Evolutionary conservation across 2,888 invertebrate genomes (phyloP), one percentile per base, ranked within the genome.

Genomic region (Ypsolopha scabrella): DNA sequence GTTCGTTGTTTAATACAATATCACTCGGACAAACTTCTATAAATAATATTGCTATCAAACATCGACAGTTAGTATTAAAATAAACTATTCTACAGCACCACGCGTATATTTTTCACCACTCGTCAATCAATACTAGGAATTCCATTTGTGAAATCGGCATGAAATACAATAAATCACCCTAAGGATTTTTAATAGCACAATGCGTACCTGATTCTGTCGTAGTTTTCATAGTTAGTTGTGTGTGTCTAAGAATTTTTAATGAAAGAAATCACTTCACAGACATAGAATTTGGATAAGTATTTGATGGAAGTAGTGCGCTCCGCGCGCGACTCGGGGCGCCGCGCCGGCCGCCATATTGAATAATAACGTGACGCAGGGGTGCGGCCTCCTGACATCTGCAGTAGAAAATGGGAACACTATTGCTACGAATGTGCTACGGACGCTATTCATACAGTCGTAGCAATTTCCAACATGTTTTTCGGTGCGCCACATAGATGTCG

Each of bases 321-420:
- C 9, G 3, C 38, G 38, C 8, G 38, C n/a, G 38, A 8, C 38
- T 8, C n/a, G 11, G 41, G 47, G 47, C 36, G 36, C 11, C 47
- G 47, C 47, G 43, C 43, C 56, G 57, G 56, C 53, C 67, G 69
- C 69, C 70, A 66, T 62, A 59, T 58, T 52, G 57, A 24, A 24
- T 24, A 24, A 24, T 24, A 4, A 24, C 24, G 56, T 56, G 61
- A 62, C 60, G 58, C 41, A 56, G 51, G 50, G 54, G 52, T 52
- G 53, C 54, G 11, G 51, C 37, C 49, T 24, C 24, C 59, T 70
- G 77, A 70, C 79, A 79, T 72, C 79, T 79, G 65, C 57, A 62
- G 65, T 56, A 59, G 62, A 63, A 63, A 60, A 55, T 57, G 55
- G 56, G 57, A 64, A 53, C 55, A 48, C 51, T 56, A 48, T 44